Evolutionary conservation across 2,888 invertebrate species (phyloP).

Genomic region (Napeogenes sylphis): DNA sequence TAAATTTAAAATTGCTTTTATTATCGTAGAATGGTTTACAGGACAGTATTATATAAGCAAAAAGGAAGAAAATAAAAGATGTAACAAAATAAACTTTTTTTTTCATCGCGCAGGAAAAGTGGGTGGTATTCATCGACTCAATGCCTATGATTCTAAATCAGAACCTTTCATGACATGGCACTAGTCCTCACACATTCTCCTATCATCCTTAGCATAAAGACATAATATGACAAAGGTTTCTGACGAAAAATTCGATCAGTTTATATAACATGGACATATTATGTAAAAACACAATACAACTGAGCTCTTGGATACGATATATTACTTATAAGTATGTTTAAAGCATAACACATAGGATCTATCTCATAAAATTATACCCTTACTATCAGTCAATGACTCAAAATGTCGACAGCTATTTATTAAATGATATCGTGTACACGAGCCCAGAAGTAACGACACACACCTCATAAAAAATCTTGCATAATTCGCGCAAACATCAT

Average conservation of each 20-base stretch:
- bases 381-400: slow-evolving; percentile 17
- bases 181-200: slow-evolving; percentile 75
- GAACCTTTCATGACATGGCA: slow-evolving; percentile 78
- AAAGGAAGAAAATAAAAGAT: slow-evolving; percentile 59
- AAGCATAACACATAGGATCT: slow-evolving; percentile 10
- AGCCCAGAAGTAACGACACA: slow-evolving; percentile 35
- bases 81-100: slow-evolving; percentile 62
- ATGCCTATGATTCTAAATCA: slow-evolving; percentile 76
- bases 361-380: slow-evolving; percentile 17
- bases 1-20: slow-evolving; percentile 66
- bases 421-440: slow-evolving; percentile 21
- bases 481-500: slow-evolving; percentile 76
- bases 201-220: slow-evolving; percentile 71
- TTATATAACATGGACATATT: slow-evolving; percentile 40
- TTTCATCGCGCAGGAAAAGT: slow-evolving; percentile 71
- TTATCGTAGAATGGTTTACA: slow-evolving; percentile 73
- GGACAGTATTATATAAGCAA: slow-evolving; percentile 56
- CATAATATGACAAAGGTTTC: slow-evolving; percentile 42
- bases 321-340: slow-evolving; percentile 23
- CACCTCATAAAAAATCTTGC: slow-evolving; percentile 67
- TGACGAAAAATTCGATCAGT: slow-evolving; percentile 40
- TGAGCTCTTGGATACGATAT: slow-evolving; percentile 35
- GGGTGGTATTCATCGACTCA: slow-evolving; percentile 75
- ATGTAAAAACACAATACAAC: slow-evolving; percentile 37
- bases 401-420: slow-evolving; percentile 7